Base-by-base conservation (phyloP, 2,797 vertebrate species). In the Rhinichthys osculus region DNA sequence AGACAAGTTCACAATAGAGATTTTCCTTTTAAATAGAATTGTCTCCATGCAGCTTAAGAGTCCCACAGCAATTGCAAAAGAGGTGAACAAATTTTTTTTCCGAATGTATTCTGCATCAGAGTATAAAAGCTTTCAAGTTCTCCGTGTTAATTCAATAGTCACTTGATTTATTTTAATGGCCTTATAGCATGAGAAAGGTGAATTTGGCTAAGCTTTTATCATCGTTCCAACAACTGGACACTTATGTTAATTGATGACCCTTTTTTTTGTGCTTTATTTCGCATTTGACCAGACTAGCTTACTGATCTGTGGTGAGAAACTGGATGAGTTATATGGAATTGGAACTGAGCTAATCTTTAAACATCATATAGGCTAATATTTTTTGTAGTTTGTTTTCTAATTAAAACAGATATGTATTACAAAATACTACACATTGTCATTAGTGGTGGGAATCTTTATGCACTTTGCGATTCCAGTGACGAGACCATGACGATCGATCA, bases 81-180 rank as follows among this genome's bases (percentile, higher is more conserved):
- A 92, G 92, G 92, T 91, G 90, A 89, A 90, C 93, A 91, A 87
- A 92, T 30, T 92, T 90, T 88, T 92, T 93, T 88, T 80, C 89
- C 89, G 86, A 92, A 91, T 92, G 89, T 92, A 89, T 93, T 94
- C 90, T 90, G 90, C 91, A 94, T 92, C 91, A 92, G 91, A 94
- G 92, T 93, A 93, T 93, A 93, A 95, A 94, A 93, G 93, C 92
- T 93, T 94, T 94, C 91, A 94, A 93, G 92, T 94, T 94, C 78
- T 87, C 91, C 82, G 92, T 94, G 92, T 92, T 94, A 94, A 94
- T 95, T 95, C 91, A 94, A 92, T 93, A 92, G 92, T 94, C 93
- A 93, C 92, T 95, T 93, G 90, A 94, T 94, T 93, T 77, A 89
- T 90, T 93, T 86, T 93, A 93, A 95, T 93, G 93, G 91, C 85